Evolutionary conservation across 2,113 vertebrate species (phyloP).

Genomic region (Paralichthys olivaceus): DNA sequence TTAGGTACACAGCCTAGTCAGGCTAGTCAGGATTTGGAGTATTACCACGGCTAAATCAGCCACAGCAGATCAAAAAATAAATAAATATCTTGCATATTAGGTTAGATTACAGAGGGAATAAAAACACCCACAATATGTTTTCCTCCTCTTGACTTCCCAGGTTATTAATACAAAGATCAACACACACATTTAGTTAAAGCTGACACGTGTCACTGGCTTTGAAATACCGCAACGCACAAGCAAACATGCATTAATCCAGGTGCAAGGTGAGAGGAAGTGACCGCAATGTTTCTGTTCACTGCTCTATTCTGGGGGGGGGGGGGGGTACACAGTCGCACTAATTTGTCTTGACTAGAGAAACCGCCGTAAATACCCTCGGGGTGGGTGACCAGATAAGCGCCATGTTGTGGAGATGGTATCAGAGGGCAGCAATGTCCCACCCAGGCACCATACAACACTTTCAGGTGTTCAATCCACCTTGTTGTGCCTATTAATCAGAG

Average conservation of each 20-base stretch:
- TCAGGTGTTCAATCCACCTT: constrained; percentile 69
- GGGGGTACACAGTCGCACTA: constrained; percentile 49
- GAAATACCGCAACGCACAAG: constrained; percentile 5
- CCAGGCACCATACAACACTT: constrained; percentile 61
- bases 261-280: constrained; percentile 27
- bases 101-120: constrained; percentile 74
- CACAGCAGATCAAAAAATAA: constrained; percentile 63
- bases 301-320: constrained; percentile 15
- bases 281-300: constrained; percentile 45
- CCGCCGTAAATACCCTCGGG: constrained; percentile 74
- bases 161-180: constrained; percentile 51
- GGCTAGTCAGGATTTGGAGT: constrained; percentile 75
- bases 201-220: constrained; percentile 35
- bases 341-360: constrained; percentile 80
- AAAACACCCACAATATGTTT: constrained; percentile 73
- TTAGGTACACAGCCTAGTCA: constrained; percentile 51
- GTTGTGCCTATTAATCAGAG: constrained; percentile 76
- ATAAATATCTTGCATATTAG: constrained; percentile 65
- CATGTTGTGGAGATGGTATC: constrained; percentile 76
- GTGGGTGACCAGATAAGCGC: constrained; percentile 62
- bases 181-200: constrained; percentile 56
- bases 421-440: constrained; percentile 71
- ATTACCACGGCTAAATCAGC: constrained; percentile 75
- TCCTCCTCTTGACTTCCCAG: constrained; percentile 38
- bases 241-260: constrained; percentile 21